These are phyloP conservation scores for Malurus alboscapulatus DNA, from an alignment of 2,113 vertebrate species.

Conservation along the genomic window DNA sequence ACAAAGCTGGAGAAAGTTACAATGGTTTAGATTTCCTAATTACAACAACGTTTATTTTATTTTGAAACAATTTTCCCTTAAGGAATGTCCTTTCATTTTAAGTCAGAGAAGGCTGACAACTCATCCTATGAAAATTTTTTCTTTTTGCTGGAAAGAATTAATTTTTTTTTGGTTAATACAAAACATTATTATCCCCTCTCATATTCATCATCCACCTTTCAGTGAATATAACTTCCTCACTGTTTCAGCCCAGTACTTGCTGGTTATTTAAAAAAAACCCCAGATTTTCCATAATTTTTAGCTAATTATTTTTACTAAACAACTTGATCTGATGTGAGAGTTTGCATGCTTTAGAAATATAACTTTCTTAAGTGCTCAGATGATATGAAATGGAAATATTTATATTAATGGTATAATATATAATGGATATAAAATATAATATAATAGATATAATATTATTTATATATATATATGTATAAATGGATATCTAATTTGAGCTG, in stretches of 20 bases:
- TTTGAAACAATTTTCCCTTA: conserved; percentile 24
- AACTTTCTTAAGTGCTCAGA: background rate
- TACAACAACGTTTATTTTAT: background rate
- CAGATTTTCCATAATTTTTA: background rate
- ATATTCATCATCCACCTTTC: background rate
- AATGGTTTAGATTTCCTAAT: conserved; percentile 4
- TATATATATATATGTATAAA: too few relatives aligned
- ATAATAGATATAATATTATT: too few relatives aligned
- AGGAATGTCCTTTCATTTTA: background rate
- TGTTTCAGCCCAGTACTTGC: background rate
- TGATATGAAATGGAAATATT: background rate
- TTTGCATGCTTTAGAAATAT: background rate
- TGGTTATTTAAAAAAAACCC: background rate
- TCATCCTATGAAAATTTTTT: background rate
- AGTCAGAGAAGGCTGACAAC: background rate
- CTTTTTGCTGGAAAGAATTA: background rate
- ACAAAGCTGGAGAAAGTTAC: background rate
- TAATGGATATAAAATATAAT: too few relatives aligned
- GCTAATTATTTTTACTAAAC: background rate
- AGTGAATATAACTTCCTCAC: background rate
- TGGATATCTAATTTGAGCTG: background rate
- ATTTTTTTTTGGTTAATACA: background rate
- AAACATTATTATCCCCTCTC: background rate
- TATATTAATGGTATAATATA: too few relatives aligned
- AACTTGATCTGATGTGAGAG: background rate